phyloP scores from a whole-genome alignment of 1,140 invertebrate species.

The Cheumatopsyche charites region DNA sequence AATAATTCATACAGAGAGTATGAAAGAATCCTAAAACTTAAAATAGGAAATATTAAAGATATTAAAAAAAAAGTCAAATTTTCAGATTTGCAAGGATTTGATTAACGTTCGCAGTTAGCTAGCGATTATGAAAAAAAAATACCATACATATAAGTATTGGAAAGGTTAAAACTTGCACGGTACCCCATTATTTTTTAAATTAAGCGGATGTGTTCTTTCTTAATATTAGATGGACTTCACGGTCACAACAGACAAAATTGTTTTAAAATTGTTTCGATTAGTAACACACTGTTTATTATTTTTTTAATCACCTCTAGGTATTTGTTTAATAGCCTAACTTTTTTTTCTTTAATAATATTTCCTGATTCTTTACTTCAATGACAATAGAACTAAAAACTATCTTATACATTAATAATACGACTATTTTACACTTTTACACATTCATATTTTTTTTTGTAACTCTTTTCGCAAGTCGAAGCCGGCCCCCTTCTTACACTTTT shows the following conservation, averaged over 20 bases:
- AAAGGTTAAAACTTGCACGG: too few relatives aligned
- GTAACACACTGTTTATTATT: constrained; percentile 32
- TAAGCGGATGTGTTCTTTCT: neutral
- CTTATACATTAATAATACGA: constrained; percentile 38
- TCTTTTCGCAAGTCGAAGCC: constrained; percentile 3
- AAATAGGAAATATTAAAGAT: too few relatives aligned
- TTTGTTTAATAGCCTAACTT: constrained; percentile 21
- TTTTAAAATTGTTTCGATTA: constrained; percentile 11
- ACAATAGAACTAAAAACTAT: constrained; percentile 37
- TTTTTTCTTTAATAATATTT: constrained; percentile 4
- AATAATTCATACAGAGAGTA: too few relatives aligned
- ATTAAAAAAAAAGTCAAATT: too few relatives aligned
- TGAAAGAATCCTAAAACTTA: too few relatives aligned
- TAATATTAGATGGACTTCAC: neutral
- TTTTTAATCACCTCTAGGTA: constrained; percentile 28
- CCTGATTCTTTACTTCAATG: constrained; percentile 30
- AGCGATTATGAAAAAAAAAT: too few relatives aligned
- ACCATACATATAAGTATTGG: too few relatives aligned
- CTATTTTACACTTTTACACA: constrained; percentile 31
- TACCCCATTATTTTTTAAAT: too few relatives aligned
- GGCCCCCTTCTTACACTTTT: neutral
- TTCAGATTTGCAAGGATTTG: too few relatives aligned
- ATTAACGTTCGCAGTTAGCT: too few relatives aligned
- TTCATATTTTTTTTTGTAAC: constrained; percentile 18
- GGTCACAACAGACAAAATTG: constrained; percentile 16